phyloP scores from a whole-genome alignment of 2,797 vertebrate species.

The Lithobates pipiens region DNA sequence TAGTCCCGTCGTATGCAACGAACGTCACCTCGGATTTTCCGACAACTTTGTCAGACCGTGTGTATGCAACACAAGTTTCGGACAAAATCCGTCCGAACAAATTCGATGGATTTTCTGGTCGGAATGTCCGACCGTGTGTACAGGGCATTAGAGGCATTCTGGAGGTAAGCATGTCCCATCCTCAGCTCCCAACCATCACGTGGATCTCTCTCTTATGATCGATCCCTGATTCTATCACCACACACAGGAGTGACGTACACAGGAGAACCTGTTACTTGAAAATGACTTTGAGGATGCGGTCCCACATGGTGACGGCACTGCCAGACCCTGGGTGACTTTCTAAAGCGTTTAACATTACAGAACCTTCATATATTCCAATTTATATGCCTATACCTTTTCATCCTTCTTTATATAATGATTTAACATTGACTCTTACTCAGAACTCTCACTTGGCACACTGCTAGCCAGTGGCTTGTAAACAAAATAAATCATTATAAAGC shows the following conservation, averaged over 20 bases:
- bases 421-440: background rate
- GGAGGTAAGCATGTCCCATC: background rate
- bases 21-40: too few relatives aligned
- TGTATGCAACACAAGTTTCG: too few relatives aligned
- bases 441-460: constrained; percentile 25
- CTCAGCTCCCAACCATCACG: background rate
- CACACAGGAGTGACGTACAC: background rate
- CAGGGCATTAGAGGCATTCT: too few relatives aligned
- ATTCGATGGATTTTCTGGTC: too few relatives aligned
- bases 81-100: too few relatives aligned
- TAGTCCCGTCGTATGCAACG: too few relatives aligned
- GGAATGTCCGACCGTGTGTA: too few relatives aligned
- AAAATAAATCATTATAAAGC: constrained; percentile 51
- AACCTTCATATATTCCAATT: background rate
- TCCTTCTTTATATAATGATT: background rate
- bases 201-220: background rate
- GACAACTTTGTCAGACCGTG: too few relatives aligned
- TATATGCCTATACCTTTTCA: background rate
- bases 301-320: background rate
- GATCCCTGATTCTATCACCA: background rate
- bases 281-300: too few relatives aligned
- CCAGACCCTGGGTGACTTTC: background rate
- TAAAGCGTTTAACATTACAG: background rate
- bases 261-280: too few relatives aligned
- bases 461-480: constrained; percentile 32